Evolutionary conservation across 2,888 invertebrate species (phyloP).

Genomic region (Drosophila ezoana): DNA sequence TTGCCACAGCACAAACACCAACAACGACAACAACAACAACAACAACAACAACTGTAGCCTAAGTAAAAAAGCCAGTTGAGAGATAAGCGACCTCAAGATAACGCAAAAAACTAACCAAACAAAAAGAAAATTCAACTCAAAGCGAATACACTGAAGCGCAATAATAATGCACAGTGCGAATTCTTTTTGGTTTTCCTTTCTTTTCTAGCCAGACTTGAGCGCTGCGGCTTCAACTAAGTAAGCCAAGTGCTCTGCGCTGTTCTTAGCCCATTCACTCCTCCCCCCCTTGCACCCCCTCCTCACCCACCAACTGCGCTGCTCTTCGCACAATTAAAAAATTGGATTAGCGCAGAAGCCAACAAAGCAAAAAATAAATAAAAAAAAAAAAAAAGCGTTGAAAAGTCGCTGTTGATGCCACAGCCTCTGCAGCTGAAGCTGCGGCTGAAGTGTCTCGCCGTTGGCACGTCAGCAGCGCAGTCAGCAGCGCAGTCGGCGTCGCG

Average conservation of each 20-base stretch:
- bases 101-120: conserved; percentile 50
- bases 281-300: neutral
- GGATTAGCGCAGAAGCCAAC: conserved; percentile 66
- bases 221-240: conserved; percentile 23
- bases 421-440: conserved; percentile 39
- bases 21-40: conserved; percentile 32
- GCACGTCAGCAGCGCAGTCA: conserved; percentile 72
- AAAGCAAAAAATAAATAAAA: conserved; percentile 30
- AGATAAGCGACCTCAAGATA: conserved; percentile 66
- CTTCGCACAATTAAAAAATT: conserved; percentile 73
- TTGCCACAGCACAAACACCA: conserved; percentile 53
- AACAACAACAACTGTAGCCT: conserved; percentile 11
- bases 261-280: conserved; percentile 24
- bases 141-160: conserved; percentile 6
- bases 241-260: conserved; percentile 68
- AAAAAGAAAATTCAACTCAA: conserved; percentile 34
- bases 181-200: conserved; percentile 17
- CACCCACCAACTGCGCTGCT: neutral
- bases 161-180: conserved; percentile 38
- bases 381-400: conserved; percentile 42
- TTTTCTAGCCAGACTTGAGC: conserved; percentile 2
- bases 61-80: conserved; percentile 55
- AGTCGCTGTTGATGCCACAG: conserved; percentile 35
- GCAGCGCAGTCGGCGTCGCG: conserved; percentile 45
- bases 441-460: conserved; percentile 68